Conservation (phyloP, 2,888 invertebrate species). For the Lamproptera curius region DNA sequence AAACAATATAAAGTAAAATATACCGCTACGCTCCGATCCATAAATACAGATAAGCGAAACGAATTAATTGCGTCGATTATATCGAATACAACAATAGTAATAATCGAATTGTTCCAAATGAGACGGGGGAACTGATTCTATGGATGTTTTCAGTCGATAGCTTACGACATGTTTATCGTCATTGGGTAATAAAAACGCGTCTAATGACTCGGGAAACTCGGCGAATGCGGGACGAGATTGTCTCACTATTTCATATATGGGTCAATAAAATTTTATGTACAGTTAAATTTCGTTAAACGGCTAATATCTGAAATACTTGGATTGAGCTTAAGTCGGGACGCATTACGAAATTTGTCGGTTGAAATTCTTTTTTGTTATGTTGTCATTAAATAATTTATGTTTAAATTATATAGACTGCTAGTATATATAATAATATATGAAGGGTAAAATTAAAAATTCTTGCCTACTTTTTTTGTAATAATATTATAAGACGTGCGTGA, state of each 20-base stretch:
- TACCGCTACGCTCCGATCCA: too few species aligned
- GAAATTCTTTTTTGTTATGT: too few species aligned
- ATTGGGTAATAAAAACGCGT: constrained; percentile 71
- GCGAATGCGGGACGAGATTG: constrained; percentile 55
- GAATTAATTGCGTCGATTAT: constrained; percentile 42
- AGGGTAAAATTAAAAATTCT: too few species aligned
- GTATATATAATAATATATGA: too few species aligned
- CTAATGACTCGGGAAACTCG: constrained; percentile 72
- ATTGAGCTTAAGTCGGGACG: constrained; percentile 23
- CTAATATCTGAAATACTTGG: constrained; percentile 36
- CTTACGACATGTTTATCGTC: constrained; percentile 76
- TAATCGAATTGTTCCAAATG: constrained; percentile 48
- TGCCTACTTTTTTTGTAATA: too few species aligned
- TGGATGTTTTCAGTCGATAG: constrained; percentile 73
- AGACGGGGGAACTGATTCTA: constrained; percentile 59
- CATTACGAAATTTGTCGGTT: background rate
- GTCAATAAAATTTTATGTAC: constrained; percentile 76
- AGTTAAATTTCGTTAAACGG: constrained; percentile 73
- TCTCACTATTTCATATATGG: constrained; percentile 76
- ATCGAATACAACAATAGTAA: constrained; percentile 62
- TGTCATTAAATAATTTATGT: too few species aligned
- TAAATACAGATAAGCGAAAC: background rate
- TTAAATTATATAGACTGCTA: too few species aligned
- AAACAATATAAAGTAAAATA: too few species aligned
- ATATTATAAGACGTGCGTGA: too few species aligned